These are phyloP conservation scores for Archocentrus centrarchus DNA, from an alignment of 2,113 vertebrate genomes.

Conservation along the genomic window DNA sequence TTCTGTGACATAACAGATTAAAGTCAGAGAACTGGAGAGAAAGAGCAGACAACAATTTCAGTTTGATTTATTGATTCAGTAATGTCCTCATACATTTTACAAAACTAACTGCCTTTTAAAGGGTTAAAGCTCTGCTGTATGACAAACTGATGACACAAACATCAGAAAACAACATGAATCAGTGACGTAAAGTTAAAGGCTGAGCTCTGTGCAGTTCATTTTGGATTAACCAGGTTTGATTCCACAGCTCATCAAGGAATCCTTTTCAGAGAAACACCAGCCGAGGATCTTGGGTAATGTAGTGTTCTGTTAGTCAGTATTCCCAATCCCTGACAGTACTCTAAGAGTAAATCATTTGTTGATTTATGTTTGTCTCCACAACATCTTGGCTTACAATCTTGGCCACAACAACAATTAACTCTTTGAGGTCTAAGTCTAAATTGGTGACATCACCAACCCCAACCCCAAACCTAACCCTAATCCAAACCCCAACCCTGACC, in stretches of 20 bases:
- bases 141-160: neutral
- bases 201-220: neutral
- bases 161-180: neutral
- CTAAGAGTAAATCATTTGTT: too few species aligned
- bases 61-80: neutral
- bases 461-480: too few species aligned
- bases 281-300: neutral
- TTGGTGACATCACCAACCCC: too few species aligned
- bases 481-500: too few species aligned
- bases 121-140: accelerated
- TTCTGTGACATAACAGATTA: neutral
- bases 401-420: neutral
- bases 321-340: too few species aligned
- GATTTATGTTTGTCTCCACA: too few species aligned
- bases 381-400: too few species aligned
- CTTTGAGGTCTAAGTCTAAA: neutral
- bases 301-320: neutral
- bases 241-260: too few species aligned
- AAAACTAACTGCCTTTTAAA: neutral
- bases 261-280: neutral
- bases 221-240: too few species aligned
- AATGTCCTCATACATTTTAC: neutral
- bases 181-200: neutral
- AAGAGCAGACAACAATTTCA: neutral
- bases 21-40: neutral